Evolutionary conservation across 2,888 invertebrate species (phyloP), one percentile per base, ranked within the genome.

Genomic region (Meiosimyza decipiens): DNA sequence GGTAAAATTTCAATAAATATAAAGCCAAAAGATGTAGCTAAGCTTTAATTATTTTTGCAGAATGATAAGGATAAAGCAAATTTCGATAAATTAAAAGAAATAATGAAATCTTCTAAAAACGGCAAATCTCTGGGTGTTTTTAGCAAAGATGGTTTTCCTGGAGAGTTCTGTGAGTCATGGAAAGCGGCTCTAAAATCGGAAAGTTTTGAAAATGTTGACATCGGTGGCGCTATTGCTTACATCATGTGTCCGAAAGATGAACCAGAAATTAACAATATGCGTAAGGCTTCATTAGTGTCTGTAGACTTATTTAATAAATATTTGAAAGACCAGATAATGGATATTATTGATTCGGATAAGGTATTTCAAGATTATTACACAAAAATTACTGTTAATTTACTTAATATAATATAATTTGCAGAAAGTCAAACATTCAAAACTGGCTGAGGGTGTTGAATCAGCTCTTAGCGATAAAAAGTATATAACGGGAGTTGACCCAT

Each of bases 311-410:
- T 98, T 86, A 95, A 94, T 65, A 99, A 99, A 87, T 98, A 96
- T 88, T 90, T 99, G 57, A 96, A 97, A 86, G 97, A 98, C 87
- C 97, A 99, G 88, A 95, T 99, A 77, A 97, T 99, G 94, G 98
- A 98, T 86, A 96, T 99, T 79, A 97, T 99, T 83, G 99, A 99
- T 90, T 94, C 96, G 6, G 99, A 99, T 85, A 97, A 94, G 89
- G 94, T 93, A 86, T 33, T 40, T 40, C 6, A 40, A 40, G 9
- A 40, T 6, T 40, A 1, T 9, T 9, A 40, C 9, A 9, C 40
- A 5, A 2, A 40, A 40, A 70, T 59, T 68, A 71, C 33, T 22
- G 28, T 62, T 62, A n/a, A 40, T 52, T 22, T n/a, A 62, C 60
- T 54, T 16, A 65, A 49, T 28, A 71, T 22, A 22, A 22, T 67